Evolutionary conservation across 2,797 vertebrate species (phyloP).

Genomic region (Anguilla pacifica): DNA sequence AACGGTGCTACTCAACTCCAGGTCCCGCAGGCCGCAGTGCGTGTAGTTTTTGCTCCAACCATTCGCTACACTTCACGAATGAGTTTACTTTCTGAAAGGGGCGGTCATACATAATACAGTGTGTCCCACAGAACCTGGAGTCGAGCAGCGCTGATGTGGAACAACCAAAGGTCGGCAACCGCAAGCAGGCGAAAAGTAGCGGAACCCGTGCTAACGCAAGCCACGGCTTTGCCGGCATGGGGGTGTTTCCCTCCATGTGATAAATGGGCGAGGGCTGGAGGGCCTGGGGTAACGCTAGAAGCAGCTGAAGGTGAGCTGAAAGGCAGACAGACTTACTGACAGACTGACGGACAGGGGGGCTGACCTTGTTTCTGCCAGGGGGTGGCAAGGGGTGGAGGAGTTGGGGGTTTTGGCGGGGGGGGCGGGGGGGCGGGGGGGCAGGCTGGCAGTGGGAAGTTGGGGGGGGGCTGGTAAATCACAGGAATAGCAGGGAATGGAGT

Average conservation of each 20-base stretch:
- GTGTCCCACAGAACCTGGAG: too few relatives aligned
- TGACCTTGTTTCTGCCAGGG: not conserved
- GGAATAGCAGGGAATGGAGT: constrained; percentile 42
- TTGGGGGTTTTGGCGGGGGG: not conserved
- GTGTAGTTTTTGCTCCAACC: too few relatives aligned
- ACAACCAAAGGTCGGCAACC: not conserved
- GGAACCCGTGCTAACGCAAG: not conserved
- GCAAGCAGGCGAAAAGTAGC: not conserved
- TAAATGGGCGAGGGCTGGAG: constrained; percentile 59
- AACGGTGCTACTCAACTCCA: too few relatives aligned
- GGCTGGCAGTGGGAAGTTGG: not conserved
- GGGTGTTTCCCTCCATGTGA: constrained; percentile 54
- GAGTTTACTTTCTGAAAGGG: too few relatives aligned
- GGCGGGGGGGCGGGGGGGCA: not conserved
- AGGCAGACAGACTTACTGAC: constrained; percentile 45
- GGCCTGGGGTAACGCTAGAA: constrained; percentile 50
- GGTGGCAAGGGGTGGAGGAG: not conserved
- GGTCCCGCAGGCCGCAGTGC: too few relatives aligned
- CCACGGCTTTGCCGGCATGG: not conserved
- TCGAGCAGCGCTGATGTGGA: too few relatives aligned
- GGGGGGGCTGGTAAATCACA: constrained; percentile 44
- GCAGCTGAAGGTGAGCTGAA: constrained; percentile 66
- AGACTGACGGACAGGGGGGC: constrained; percentile 42
- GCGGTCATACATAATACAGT: too few relatives aligned
- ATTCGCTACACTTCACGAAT: too few relatives aligned